Conservation (phyloP, 2,888 invertebrate species). For the Urechis unicinctus region DNA sequence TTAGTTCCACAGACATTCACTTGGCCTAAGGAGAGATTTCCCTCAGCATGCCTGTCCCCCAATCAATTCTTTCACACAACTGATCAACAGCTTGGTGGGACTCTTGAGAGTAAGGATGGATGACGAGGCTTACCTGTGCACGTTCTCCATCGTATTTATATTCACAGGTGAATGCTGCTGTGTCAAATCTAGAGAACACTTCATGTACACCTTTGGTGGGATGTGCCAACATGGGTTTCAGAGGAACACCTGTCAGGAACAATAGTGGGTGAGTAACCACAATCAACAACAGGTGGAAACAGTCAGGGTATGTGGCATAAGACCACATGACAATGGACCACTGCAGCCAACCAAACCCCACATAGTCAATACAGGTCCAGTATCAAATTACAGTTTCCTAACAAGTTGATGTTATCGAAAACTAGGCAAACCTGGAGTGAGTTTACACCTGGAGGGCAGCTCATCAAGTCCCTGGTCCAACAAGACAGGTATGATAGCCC, state of each 20-base stretch:
- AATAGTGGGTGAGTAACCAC: neutral
- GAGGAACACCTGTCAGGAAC: conserved; percentile 61
- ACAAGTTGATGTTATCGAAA: no score
- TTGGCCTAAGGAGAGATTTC: no score
- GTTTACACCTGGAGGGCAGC: conserved; percentile 72
- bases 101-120: no score
- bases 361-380: no score
- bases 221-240: conserved; percentile 98
- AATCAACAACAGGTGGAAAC: no score
- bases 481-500: conserved; percentile 71
- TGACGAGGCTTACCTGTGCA: conserved; percentile 72
- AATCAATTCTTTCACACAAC: no score
- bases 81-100: no score
- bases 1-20: neutral
- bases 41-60: no score
- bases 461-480: conserved; percentile 68
- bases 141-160: conserved; percentile 99
- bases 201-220: conserved; percentile 91
- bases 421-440: conserved; percentile 55
- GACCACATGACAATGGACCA: neutral
- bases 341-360: no score
- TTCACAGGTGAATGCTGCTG: conserved; percentile 86
- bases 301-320: neutral
- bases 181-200: conserved; percentile 77
- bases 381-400: no score